Evolutionary conservation across 2,888 invertebrate genomes (phyloP), one percentile per base, ranked within the genome.

Genomic region (Ptilodon capucinus): DNA sequence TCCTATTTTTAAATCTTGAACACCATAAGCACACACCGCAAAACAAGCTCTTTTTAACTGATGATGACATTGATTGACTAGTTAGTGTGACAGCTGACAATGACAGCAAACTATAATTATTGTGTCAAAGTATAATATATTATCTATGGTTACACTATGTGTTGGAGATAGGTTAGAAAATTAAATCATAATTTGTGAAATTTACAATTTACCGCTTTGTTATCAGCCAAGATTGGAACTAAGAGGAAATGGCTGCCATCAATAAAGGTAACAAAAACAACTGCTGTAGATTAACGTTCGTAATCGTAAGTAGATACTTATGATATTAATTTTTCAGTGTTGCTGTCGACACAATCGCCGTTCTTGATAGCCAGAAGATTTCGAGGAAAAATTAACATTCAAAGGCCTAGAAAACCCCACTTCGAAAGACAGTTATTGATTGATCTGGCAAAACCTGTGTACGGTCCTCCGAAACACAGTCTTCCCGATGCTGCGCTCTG

Each of bases 361-460:
- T 71, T 92, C n/a, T 53, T 91, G 13, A 81, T 94, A 64, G 91
- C 93, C 5, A 93, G 93, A 73, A 91, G 96, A 60, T 95, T 92
- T 76, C 92, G 95, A 17, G 94, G 94, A 2, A 95, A 96, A 86
- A 95, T 96, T 43, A 96, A 97, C 71, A 93, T 97, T 35, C 94
- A 95, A 76, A 93, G 90, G 57, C 97, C 97, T 0, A 92, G 92
- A 68, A 84, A 92, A 42, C 94, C 95, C 0, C 95, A 95, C 78
- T 95, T 93, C 72, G 92, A 93, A 58, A 92, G 94, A 57, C 94
- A 94, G 14, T 91, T 92, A 59, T 89, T 95, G 35, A 77, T 95
- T 39, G 93, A 93, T 57, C 83, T 96, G n/a, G 82, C 94, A 0
- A 92, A 93, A 68, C 96, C 96, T 0, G 86, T 86, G 35, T 94